Base-by-base conservation (phyloP, 2,888 invertebrate species). In the Thalpophila matura region DNA sequence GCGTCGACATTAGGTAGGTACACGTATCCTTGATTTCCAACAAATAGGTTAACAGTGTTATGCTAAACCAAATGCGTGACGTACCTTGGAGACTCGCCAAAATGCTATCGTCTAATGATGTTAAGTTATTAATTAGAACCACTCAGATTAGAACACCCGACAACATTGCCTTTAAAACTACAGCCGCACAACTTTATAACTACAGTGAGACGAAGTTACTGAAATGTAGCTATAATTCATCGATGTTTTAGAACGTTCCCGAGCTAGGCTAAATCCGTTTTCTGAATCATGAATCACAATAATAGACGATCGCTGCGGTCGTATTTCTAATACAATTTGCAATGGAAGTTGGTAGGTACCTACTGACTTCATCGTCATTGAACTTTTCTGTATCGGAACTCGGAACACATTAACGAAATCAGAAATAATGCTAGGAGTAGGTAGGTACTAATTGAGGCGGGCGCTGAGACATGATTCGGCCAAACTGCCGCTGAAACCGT, bases 31-130 rank as follows among this genome's bases (percentile, higher is more conserved):
- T 86, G 85, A 77, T 63, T 82, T 77, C 81, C 80, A 85, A 83
- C 79, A 91, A 89, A 86, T 90, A 86, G 91, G 92, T 91, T 92
- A 91, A 89, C 87, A 80, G 82, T 86, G 85, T 79, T 81, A 77
- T 84, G 82, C 84, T 74, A 86, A 86, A 85, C 84, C 83, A 78
- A 81, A 84, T 78, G 75, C 74, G 76, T 84, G 82, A 84, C 85
- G 84, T 82, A 81, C 76, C 72, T 82, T 93, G 93, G 93, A 87
- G 20, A 27, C 31, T 27, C 33, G 90, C 93, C 93, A 93, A 87
- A 67, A 73, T 74, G 59, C 80, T 81, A 83, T 77, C 77, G 79
- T 82, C 81, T 88, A 88, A 89, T 87, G 86, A 89, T 85, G 81
- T 80, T 82, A 79, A 84, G 81, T 87, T 90, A 89, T 88, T 91